phyloP scores from a whole-genome alignment of 2,797 vertebrate genomes.

The Enteromius unitaeniatus region DNA sequence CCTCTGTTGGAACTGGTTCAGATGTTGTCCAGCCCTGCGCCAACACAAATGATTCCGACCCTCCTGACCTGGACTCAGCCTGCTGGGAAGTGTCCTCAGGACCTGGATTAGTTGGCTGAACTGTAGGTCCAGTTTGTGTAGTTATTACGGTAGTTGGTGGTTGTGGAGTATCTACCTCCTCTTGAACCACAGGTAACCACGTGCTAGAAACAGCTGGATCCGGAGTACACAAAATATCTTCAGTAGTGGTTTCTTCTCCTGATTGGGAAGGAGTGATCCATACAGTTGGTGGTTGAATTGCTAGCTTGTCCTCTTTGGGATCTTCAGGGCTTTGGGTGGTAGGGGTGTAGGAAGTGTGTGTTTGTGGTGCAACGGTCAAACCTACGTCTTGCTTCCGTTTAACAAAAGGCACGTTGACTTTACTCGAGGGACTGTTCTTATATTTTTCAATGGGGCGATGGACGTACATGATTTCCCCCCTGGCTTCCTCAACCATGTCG shows the following conservation, averaged over 20 bases:
- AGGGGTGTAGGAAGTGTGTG: constrained; percentile 27
- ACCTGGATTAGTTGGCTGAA: constrained; percentile 59
- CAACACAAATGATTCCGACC: constrained; percentile 72
- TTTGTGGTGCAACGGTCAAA: constrained; percentile 24
- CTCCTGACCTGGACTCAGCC: constrained; percentile 73
- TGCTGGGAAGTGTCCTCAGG: constrained; percentile 56
- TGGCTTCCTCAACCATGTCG: constrained; percentile 68
- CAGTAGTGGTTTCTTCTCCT: constrained; percentile 30
- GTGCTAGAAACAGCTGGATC: constrained; percentile 70
- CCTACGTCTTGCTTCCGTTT: constrained; percentile 62
- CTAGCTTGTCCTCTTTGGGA: constrained; percentile 45
- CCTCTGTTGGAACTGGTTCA: constrained; percentile 59
- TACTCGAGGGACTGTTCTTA: constrained; percentile 7
- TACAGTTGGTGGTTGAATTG: constrained; percentile 27
- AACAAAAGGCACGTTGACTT: constrained; percentile 51
- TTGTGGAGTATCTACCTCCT: constrained; percentile 50
- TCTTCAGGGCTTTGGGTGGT: constrained; percentile 60
- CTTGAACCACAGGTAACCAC: constrained; percentile 65
- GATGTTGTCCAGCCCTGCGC: constrained; percentile 67
- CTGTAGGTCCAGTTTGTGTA: constrained; percentile 42
- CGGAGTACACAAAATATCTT: constrained; percentile 50
- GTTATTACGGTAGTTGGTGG: constrained; percentile 42
- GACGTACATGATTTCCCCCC: constrained; percentile 74
- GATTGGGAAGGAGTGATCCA: constrained; percentile 33
- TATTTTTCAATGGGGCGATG: constrained; percentile 62